These are phyloP conservation scores for Antrozous pallidus DNA, from an alignment of 2,797 vertebrate species.

Conservation along the genomic window DNA sequence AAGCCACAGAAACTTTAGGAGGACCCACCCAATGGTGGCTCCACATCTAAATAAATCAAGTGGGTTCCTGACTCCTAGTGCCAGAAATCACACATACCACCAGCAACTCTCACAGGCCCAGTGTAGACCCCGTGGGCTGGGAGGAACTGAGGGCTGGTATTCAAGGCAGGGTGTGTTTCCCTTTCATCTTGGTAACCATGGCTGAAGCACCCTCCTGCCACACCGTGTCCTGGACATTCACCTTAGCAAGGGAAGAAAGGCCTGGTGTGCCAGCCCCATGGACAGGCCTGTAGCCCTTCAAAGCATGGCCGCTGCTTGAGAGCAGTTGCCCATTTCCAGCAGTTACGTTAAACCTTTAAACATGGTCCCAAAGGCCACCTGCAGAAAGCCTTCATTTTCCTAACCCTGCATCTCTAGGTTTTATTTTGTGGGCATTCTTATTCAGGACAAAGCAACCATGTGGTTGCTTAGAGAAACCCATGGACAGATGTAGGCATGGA, in stretches of 20 bases:
- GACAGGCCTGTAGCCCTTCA: not conserved
- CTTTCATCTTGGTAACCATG: not conserved
- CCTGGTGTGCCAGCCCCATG: not conserved
- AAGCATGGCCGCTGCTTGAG: not conserved
- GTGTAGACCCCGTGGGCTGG: not conserved
- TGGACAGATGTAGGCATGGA: not conserved
- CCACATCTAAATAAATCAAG: constrained; percentile 79
- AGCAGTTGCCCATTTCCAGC: not conserved
- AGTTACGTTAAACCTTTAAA: not conserved
- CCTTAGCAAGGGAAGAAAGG: constrained; percentile 27
- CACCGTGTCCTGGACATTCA: not conserved
- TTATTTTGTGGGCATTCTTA: not conserved
- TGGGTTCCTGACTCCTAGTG: constrained; percentile 52
- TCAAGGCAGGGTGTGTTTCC: not conserved
- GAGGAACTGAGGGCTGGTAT: not conserved
- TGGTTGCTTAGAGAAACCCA: not conserved
- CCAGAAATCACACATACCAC: constrained; percentile 71
- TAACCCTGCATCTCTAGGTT: not conserved
- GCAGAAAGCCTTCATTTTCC: not conserved
- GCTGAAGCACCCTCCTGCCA: not conserved
- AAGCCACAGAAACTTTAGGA: constrained; percentile 81
- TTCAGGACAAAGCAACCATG: not conserved
- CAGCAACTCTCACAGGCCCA: not conserved
- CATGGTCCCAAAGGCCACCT: not conserved
- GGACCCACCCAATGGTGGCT: constrained; percentile 81